These are phyloP conservation scores for Adoxophyes honmai DNA, from an alignment of 1,140 invertebrate genomes.

Conservation along the genomic window DNA sequence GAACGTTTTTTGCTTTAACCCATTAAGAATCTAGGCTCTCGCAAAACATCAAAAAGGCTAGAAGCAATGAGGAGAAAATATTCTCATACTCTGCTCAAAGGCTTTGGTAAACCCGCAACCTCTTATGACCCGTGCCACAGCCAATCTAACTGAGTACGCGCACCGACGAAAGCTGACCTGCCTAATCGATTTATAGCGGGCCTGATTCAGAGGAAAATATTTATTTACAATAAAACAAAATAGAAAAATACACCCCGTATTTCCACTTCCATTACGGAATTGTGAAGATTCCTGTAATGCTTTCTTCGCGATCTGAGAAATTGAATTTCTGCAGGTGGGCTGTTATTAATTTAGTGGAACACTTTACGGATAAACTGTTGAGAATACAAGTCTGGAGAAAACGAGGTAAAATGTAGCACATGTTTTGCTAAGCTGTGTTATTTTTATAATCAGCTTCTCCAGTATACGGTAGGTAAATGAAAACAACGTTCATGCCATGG, in stretches of 20 bases:
- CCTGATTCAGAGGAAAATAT: constrained; percentile 43
- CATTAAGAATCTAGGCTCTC: too few species aligned
- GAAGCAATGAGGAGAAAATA: too few species aligned
- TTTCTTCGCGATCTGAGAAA: constrained; percentile 8
- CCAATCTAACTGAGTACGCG: constrained; percentile 45
- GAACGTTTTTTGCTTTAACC: too few species aligned
- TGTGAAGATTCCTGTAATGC: constrained; percentile 12
- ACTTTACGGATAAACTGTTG: constrained; percentile 4
- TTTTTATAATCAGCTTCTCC: too few species aligned
- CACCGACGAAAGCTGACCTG: constrained; percentile 50
- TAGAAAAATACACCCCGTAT: constrained; percentile 25
- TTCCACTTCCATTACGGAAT: constrained; percentile 29
- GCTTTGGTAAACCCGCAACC: too few species aligned
- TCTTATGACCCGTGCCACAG: constrained; percentile 16
- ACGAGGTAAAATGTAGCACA: too few species aligned
- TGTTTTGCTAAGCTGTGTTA: too few species aligned
- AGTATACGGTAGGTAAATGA: too few species aligned
- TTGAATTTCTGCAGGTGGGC: constrained; percentile 13
- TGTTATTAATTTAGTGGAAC: constrained; percentile 13
- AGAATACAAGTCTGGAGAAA: too few species aligned
- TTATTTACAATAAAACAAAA: constrained; percentile 42
- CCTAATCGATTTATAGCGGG: constrained; percentile 59
- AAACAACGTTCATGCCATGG: too few species aligned
- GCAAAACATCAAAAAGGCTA: too few species aligned
- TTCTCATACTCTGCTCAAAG: too few species aligned